A percentile compares a stretch with the other conserved stretches of the same genome.
phyloP scores from a whole-genome alignment of 2,888 invertebrate genomes.

The Mimas tiliae region DNA sequence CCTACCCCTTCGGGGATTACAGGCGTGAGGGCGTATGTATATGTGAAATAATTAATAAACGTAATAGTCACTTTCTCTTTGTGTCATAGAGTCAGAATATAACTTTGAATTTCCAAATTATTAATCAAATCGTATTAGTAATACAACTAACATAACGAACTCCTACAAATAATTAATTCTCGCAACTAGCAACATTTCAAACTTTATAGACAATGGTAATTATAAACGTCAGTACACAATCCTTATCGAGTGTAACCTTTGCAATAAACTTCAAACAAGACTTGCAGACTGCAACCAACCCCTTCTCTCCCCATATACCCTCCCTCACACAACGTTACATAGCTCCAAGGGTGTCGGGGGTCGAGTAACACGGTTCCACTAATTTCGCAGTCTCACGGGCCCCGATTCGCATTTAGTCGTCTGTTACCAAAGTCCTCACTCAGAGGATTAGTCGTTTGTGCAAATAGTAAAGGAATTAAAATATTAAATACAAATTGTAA shows the following conservation, averaged over 20 bases:
- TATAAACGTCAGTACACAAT: conserved; percentile 10
- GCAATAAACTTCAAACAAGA: conserved; percentile 33
- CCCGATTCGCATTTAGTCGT: conserved; percentile 35
- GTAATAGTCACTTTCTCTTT: too few relatives aligned
- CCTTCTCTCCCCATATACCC: conserved; percentile 44
- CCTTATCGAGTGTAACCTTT: conserved; percentile 31
- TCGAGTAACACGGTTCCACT: conserved; percentile 62
- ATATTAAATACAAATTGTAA: conserved; percentile 45
- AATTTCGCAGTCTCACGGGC: conserved; percentile 70
- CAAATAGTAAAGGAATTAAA: conserved; percentile 52
- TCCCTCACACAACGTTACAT: conserved; percentile 39
- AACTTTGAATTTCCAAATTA: too few relatives aligned
- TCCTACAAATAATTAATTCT: too few relatives aligned
- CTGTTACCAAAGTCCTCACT: conserved; percentile 61
- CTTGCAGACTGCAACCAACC: conserved; percentile 42
- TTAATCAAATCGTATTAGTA: too few relatives aligned
- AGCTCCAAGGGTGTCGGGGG: conserved; percentile 40
- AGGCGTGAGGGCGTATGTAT: too few relatives aligned
- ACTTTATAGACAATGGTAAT: conserved; percentile 4
- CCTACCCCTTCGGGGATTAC: too few relatives aligned
- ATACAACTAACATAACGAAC: too few relatives aligned
- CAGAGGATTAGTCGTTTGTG: conserved; percentile 58
- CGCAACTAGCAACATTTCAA: not conserved
- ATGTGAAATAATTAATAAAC: too few relatives aligned
- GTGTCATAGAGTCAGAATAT: too few relatives aligned